Percentiles rank a stretch among this genome's conserved stretches.
Evolutionary conservation across 1,140 invertebrate species (phyloP).

Genomic region (Cyrtorhinus lividipennis): DNA sequence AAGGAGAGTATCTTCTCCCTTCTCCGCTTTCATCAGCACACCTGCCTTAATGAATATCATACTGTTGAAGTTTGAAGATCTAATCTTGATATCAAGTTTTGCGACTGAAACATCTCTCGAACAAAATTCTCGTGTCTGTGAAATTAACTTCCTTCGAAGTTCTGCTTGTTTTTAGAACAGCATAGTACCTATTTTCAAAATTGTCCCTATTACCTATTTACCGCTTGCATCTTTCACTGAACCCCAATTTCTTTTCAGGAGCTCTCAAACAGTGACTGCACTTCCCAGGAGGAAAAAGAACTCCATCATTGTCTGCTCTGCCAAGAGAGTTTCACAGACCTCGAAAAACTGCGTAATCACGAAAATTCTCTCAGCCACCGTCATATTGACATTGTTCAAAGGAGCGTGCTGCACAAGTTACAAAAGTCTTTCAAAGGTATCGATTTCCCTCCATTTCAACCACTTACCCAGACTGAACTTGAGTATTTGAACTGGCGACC

Average conservation of each 20-base stretch:
- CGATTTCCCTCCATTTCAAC: conserved; percentile 18
- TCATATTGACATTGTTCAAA: conserved; percentile 23
- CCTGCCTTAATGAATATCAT: too few species aligned
- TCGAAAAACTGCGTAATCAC: conserved; percentile 20
- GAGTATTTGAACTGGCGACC: conserved; percentile 22
- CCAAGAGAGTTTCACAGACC: conserved; percentile 20
- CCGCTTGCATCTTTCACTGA: too few species aligned
- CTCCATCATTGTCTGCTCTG: conserved; percentile 26
- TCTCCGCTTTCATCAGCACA: too few species aligned
- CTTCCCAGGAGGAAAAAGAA: conserved; percentile 9
- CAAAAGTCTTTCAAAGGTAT: conserved; percentile 21
- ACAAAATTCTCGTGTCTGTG: too few species aligned
- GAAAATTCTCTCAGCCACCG: conserved; percentile 20
- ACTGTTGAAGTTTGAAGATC: too few species aligned
- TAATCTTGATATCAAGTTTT: too few species aligned
- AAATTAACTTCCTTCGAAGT: too few species aligned
- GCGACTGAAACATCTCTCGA: too few species aligned
- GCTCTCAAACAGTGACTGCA: neutral
- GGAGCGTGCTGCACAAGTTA: conserved; percentile 24
- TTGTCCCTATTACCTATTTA: too few species aligned
- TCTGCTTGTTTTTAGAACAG: too few species aligned
- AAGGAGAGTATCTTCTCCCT: too few species aligned
- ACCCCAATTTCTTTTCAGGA: neutral
- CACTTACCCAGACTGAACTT: conserved; percentile 19
- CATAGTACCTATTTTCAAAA: too few species aligned